Evolutionary conservation across 2,888 invertebrate species (phyloP).

Genomic region (Margaritifera margaritifera): DNA sequence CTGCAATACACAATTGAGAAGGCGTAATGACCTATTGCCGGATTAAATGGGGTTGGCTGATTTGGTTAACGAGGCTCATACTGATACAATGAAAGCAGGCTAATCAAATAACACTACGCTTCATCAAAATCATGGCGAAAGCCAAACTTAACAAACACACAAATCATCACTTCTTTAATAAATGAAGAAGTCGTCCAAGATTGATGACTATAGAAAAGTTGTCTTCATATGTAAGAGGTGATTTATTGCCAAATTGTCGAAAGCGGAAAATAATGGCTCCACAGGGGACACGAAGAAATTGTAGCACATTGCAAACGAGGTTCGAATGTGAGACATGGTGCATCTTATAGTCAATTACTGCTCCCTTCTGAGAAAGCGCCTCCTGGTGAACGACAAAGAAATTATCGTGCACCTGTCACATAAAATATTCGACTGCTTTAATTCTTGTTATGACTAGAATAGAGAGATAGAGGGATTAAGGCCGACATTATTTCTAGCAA

Average conservation of each 20-base stretch:
- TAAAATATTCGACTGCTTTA: slow-evolving; percentile 27
- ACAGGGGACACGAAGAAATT: slow-evolving; percentile 11
- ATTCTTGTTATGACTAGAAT: neutral
- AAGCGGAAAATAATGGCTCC: slow-evolving; percentile 9
- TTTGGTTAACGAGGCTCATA: neutral
- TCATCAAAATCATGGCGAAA: too few species aligned
- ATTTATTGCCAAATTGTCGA: slow-evolving; percentile 13
- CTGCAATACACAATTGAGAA: too few species aligned
- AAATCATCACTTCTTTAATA: too few species aligned
- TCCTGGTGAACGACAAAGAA: slow-evolving; percentile 13
- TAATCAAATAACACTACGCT: too few species aligned
- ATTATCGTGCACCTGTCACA: slow-evolving; percentile 22
- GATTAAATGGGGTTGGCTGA: slow-evolving; percentile 4
- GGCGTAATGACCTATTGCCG: too few species aligned
- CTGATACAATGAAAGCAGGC: too few species aligned
- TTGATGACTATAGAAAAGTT: slow-evolving; percentile 1
- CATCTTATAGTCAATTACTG: slow-evolving; percentile 5
- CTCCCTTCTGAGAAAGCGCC: slow-evolving; percentile 11
- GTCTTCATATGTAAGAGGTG: slow-evolving; percentile 12
- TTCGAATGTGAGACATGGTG: too few species aligned
- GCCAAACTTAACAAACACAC: too few species aligned
- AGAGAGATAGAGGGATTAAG: too few species aligned
- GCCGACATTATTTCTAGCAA: too few species aligned
- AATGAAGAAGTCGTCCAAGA: too few species aligned
- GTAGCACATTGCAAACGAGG: too few species aligned